Evolutionary conservation across 2,797 vertebrate species (phyloP), one percentile per base, ranked within the genome.

Genomic region (Lacerta agilis): DNA sequence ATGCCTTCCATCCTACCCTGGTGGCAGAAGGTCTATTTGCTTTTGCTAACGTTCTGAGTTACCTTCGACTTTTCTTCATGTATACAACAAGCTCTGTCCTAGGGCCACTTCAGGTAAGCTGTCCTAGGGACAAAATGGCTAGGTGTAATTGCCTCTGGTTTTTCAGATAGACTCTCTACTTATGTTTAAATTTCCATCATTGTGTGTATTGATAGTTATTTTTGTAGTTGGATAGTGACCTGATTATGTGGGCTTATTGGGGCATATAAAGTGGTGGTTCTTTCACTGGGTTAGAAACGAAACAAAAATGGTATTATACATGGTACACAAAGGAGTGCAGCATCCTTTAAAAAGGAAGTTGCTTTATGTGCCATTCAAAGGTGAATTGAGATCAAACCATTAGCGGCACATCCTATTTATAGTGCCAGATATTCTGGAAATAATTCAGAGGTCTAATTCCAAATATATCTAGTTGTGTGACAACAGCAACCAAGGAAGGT

Each of bases 1-100:
- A 99, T 8, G 98, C 99, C 7, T 99, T 98, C 95, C 99, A 99
- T 89, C 99, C 99, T 91, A 99, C 99, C 33, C 95, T 99, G 69
- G 98, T 99, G 92, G 98, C 98, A 0, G 99, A 99, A 96, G 98
- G 99, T 38, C 98, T 99, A 87, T 99, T 99, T 94, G 99, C 99
- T 66, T 99, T 99, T 86, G 99, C 98, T 82, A 99, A 99, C 29
- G 98, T 99, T 86, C 97, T 99, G n/a, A 99, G 98, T 95, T 99
- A 99, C 86, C 97, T 99, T 79, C 98, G 99, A 25, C 98, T 99
- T 81, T 99, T 99, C 97, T 99, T 99, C 95, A 99, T 99, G 99
- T 99, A 99, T 96, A 99, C 99, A 89, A 99, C 99, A 93, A 99
- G 98, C 97, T 99, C 99, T 90, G 98, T 99, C 94, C 96, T 99